phyloP scores from a whole-genome alignment of 2,797 vertebrate species.

The Harpagifer antarcticus region DNA sequence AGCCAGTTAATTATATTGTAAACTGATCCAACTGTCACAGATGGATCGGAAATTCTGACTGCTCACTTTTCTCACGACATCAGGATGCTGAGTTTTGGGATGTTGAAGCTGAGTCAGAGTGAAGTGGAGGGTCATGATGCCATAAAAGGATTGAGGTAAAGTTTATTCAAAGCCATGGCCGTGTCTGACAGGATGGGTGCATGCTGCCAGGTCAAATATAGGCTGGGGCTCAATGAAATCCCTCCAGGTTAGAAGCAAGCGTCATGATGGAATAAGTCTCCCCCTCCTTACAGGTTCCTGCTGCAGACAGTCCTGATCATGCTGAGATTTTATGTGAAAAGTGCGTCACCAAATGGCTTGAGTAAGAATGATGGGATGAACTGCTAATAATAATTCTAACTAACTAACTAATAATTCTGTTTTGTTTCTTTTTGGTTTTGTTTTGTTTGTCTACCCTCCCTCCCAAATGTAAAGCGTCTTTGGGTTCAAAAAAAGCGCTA shows the following conservation, averaged over 20 bases:
- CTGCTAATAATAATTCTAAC: not conserved
- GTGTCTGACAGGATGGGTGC: constrained; percentile 63
- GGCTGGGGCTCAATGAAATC: constrained; percentile 53
- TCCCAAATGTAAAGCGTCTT: too few species aligned
- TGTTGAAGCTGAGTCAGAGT: constrained; percentile 44
- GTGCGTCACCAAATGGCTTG: not conserved
- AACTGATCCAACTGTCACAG: constrained; percentile 37
- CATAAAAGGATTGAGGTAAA: constrained; percentile 50
- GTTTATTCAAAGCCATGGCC: constrained; percentile 60
- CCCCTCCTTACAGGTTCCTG: constrained; percentile 10
- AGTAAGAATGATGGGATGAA: not conserved
- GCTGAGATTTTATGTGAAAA: constrained; percentile 13
- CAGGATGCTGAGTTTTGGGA: constrained; percentile 33
- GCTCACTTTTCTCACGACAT: constrained; percentile 37
- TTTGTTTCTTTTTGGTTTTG: too few species aligned
- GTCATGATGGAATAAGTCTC: constrained; percentile 43
- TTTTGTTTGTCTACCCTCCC: too few species aligned
- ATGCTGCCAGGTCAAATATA: constrained; percentile 76
- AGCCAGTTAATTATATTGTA: constrained; percentile 24
- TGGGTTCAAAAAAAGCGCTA: too few species aligned
- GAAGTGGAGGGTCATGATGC: constrained; percentile 48
- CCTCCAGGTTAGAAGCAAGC: constrained; percentile 46
- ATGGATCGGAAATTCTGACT: constrained; percentile 37
- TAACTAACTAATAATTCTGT: too few species aligned
- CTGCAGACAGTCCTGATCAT: constrained; percentile 22